Percentiles rank a stretch among this genome's conserved stretches.
Evolutionary conservation across 2,888 invertebrate species (phyloP).

Genomic region (Limulus polyphemus): DNA sequence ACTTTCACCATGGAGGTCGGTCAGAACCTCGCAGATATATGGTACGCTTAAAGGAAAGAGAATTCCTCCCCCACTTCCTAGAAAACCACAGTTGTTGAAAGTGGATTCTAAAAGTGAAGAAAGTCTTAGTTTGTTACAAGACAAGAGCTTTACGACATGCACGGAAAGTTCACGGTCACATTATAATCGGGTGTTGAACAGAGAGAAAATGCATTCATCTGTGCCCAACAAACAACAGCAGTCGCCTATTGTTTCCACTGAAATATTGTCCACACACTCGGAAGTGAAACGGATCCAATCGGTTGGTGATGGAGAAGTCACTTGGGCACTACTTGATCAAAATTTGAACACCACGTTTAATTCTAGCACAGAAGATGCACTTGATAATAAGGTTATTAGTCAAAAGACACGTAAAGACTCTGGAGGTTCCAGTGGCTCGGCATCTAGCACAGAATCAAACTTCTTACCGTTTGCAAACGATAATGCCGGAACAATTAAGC

Average conservation of each 20-base stretch:
- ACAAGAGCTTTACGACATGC: constrained; percentile 37
- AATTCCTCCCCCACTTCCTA: constrained; percentile 41
- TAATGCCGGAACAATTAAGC: constrained; percentile 91
- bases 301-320: background rate
- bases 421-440: constrained; percentile 22
- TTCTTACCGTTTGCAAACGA: constrained; percentile 94
- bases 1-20: constrained; percentile 16
- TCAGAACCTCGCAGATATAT: constrained; percentile 24
- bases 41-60: constrained; percentile 30
- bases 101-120: background rate
- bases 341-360: background rate
- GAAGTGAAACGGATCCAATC: constrained; percentile 22
- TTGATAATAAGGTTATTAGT: background rate
- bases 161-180: constrained; percentile 31
- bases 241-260: constrained; percentile 25
- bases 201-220: constrained; percentile 5
- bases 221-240: constrained; percentile 6
- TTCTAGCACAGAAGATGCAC: background rate
- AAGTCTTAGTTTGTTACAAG: constrained; percentile 20
- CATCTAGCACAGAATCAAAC: constrained; percentile 76
- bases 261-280: constrained; percentile 36
- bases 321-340: background rate
- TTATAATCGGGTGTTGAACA: constrained; percentile 29
- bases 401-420: constrained; percentile 13
- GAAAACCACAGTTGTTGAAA: constrained; percentile 35